Evolutionary conservation across 1,140 invertebrate genomes (phyloP), one percentile per base, ranked within the genome.

Genomic region (Caerostris darwini): DNA sequence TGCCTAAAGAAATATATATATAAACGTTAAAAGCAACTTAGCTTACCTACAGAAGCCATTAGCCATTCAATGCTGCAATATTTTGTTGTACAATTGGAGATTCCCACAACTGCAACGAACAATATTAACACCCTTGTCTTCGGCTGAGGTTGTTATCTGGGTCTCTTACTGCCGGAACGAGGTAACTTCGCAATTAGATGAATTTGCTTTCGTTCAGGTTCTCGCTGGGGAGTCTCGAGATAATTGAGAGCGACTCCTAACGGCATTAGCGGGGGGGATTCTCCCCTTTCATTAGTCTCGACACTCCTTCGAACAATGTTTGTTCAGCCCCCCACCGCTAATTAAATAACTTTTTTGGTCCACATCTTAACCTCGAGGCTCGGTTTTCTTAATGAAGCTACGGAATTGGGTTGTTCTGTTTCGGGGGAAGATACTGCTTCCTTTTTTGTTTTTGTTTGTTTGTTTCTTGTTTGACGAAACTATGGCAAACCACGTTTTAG

Each of bases 241-340:
- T 87, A 87, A 87, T 87, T 87, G 57, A 87, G 85, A 87, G 58
- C 58, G 85, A 87, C 85, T 87, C 57, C 58, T 87, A 64, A 87
- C 61, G 85, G 58, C 85, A 87, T 87, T 87, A 87, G 61, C 17
- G n/a, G n/a, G 85, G 82, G 85, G n/a, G 57, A 64, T n/a, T 58
- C 57, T n/a, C 57, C 85, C 58, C 58, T 86, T 87, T 87, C 85
- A 87, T 64, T 87, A 87, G 57, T 12, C 85, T 34, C 7, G 58
- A 87, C 85, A 87, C 19, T 87, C 56, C 58, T n/a, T 53, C 57
- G 85, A 87, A 87, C 57, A 59, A n/a, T 87, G 85, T 87, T 87
- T 87, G 61, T 87, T 87, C 85, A 61, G 19, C 85, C 19, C 61
- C 85, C 7, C 34, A 34, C n/a, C n/a, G 8, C 85, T 87, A 87